Evolutionary conservation across 1,140 invertebrate genomes (phyloP).

Genomic region (Drosophila subpulchrella): DNA sequence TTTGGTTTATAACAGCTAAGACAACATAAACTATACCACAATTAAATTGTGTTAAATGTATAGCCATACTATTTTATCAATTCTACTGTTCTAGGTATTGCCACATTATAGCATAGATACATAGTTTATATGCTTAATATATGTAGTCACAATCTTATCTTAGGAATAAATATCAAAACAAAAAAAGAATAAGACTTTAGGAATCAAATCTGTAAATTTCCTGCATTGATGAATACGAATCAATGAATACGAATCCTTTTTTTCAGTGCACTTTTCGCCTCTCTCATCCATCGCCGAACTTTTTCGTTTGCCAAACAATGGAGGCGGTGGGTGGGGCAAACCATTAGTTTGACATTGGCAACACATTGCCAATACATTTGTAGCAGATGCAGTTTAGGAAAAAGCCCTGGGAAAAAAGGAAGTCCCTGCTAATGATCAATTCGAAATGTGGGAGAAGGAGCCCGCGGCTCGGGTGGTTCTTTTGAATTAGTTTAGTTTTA

Average conservation of each 20-base stretch:
- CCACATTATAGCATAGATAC: too few species aligned
- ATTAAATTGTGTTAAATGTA: too few species aligned
- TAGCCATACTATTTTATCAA: too few species aligned
- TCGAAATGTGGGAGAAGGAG: conserved; percentile 11
- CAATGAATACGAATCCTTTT: not conserved
- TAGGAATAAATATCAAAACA: too few species aligned
- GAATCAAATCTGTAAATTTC: too few species aligned
- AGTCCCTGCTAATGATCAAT: conserved; percentile 64
- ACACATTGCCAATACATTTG: conserved; percentile 81
- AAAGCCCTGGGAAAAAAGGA: conserved; percentile 19
- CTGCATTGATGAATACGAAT: too few species aligned
- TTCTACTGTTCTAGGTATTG: too few species aligned
- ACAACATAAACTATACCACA: too few species aligned
- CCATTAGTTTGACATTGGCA: conserved; percentile 82
- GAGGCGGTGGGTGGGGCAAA: conserved; percentile 43
- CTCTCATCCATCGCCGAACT: conserved; percentile 43
- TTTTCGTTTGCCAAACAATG: conserved; percentile 52
- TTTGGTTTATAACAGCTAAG: too few species aligned
- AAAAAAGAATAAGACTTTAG: too few species aligned
- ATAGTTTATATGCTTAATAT: too few species aligned
- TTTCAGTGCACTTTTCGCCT: conserved; percentile 10
- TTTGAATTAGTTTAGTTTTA: conserved; percentile 76
- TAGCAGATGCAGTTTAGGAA: conserved; percentile 66
- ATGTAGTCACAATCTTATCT: too few species aligned
- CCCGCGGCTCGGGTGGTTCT: not conserved